These are phyloP conservation scores for Cheilosia impressa DNA, from an alignment of 2,888 invertebrate genomes.

Conservation along the genomic window DNA sequence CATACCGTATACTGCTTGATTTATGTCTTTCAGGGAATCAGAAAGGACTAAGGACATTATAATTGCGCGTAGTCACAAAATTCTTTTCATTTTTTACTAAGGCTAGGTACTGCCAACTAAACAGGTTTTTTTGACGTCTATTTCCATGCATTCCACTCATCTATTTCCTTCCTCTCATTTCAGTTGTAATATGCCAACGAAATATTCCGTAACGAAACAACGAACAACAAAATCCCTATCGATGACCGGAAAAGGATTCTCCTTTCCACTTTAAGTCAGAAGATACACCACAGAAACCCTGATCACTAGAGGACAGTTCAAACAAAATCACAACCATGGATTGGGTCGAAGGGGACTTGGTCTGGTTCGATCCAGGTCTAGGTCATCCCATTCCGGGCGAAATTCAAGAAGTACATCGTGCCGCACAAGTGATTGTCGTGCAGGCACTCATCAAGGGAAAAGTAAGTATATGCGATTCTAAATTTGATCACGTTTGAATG, in stretches of 20 bases:
- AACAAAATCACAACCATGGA: slow-evolving; percentile 82
- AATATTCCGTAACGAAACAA: slow-evolving; percentile 22
- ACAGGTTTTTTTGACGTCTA: too few species aligned
- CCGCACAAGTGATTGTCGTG: slow-evolving; percentile 95
- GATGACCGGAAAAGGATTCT: slow-evolving; percentile 28
- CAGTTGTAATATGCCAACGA: slow-evolving; percentile 28
- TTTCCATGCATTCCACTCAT: neutral
- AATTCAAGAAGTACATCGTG: slow-evolving; percentile 94
- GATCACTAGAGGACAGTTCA: slow-evolving; percentile 7
- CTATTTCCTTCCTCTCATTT: slow-evolving; percentile 22
- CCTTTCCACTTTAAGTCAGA: slow-evolving; percentile 6
- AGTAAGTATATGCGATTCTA: slow-evolving; percentile 84
- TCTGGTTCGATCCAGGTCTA: slow-evolving; percentile 97
- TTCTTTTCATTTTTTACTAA: too few species aligned
- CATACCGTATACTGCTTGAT: too few species aligned
- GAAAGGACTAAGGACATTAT: too few species aligned
- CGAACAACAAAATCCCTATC: slow-evolving; percentile 12
- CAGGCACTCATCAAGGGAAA: slow-evolving; percentile 94
- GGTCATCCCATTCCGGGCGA: slow-evolving; percentile 96
- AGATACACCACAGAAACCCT: slow-evolving; percentile 6
- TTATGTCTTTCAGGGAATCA: too few species aligned
- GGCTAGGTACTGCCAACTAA: too few species aligned
- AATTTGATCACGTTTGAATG: slow-evolving; percentile 26
- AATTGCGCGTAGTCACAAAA: too few species aligned
- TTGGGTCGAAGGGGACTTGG: slow-evolving; percentile 92